Evolutionary conservation across 2,888 invertebrate genomes (phyloP).

Genomic region (Trachelus stipa): DNA sequence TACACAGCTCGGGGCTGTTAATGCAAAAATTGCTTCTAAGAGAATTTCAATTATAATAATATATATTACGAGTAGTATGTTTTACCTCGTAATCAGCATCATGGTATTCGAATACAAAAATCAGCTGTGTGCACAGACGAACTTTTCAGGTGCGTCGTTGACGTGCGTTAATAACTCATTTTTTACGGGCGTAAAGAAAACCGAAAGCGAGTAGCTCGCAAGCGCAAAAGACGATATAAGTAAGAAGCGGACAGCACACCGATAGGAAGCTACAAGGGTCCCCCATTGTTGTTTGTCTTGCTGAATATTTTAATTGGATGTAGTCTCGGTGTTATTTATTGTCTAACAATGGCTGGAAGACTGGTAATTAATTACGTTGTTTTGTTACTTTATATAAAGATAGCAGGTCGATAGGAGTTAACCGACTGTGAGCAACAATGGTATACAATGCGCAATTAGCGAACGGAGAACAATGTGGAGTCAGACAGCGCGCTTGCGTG

Average conservation of each 20-base stretch:
- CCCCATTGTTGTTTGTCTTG: constrained; percentile 65
- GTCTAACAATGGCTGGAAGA: constrained; percentile 64
- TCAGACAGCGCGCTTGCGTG: constrained; percentile 47
- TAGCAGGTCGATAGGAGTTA: constrained; percentile 63
- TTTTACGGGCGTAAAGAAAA: too few species aligned
- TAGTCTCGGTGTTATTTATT: constrained; percentile 60
- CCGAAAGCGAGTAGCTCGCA: too few species aligned
- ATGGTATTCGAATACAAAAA: too few species aligned
- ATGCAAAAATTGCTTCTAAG: too few species aligned
- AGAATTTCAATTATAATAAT: too few species aligned
- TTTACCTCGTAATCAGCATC: too few species aligned
- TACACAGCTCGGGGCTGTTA: constrained; percentile 1
- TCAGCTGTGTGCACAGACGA: too few species aligned
- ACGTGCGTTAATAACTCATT: too few species aligned
- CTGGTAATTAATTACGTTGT: constrained; percentile 66
- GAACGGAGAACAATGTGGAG: constrained; percentile 54
- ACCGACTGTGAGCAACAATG: constrained; percentile 57
- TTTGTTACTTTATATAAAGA: constrained; percentile 66
- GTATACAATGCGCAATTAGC: constrained; percentile 65
- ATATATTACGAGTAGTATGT: too few species aligned
- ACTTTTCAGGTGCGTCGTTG: too few species aligned
- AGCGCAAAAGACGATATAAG: constrained; percentile 18
- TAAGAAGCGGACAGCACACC: background rate
- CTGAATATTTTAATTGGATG: constrained; percentile 66
- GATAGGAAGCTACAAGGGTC: constrained; percentile 25